Evolutionary conservation across 2,888 invertebrate species (phyloP), one percentile per base, ranked within the genome.

Genomic region (Malthinus flaveolus): DNA sequence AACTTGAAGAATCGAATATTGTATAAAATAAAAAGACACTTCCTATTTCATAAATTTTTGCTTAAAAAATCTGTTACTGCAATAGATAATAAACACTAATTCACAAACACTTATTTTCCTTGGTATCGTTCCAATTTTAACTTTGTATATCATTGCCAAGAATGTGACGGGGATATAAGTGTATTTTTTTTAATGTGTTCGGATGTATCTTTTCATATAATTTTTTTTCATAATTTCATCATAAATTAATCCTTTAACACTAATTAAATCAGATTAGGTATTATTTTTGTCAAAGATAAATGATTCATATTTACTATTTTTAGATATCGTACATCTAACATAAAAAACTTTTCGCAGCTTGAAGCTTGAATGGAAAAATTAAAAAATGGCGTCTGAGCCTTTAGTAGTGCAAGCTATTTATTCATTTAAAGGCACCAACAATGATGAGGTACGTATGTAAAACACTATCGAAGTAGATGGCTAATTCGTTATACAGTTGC

Each of bases 371-470:
- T 63, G 59, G 56, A 57, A 53, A 12, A 8, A 15, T 47, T 56
- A 63, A 35, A 72, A 62, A 61, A 86, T 86, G 86, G 79, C 84
- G 63, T 75, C 79, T 65, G 85, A 86, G 77, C 84, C 84, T 68
- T 79, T 84, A 72, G 83, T 91, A 73, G 97, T 97, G 52, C 91
- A 93, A 79, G 96, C 97, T 60, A 85, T 96, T 70, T 96, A 91
- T 81, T 89, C 92, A 59, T 98, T 97, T 79, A 93, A 92, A 81
- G 97, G 96, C 65, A 91, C 90, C 76, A 97, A 98, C 77, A 98
- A 97, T 81, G 98, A 98, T 82, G 98, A 98, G 85, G 90, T 90
- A 78, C 42, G 39, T 32, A 51, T 11, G 15, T 8, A 4, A 11
- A 10, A 12, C 35, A 1, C 13, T 7, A 48, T 35, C 6, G 42